These are phyloP conservation scores for Cataglyphis altisquamis DNA, from an alignment of 2,888 invertebrate species.

Conservation along the genomic window DNA sequence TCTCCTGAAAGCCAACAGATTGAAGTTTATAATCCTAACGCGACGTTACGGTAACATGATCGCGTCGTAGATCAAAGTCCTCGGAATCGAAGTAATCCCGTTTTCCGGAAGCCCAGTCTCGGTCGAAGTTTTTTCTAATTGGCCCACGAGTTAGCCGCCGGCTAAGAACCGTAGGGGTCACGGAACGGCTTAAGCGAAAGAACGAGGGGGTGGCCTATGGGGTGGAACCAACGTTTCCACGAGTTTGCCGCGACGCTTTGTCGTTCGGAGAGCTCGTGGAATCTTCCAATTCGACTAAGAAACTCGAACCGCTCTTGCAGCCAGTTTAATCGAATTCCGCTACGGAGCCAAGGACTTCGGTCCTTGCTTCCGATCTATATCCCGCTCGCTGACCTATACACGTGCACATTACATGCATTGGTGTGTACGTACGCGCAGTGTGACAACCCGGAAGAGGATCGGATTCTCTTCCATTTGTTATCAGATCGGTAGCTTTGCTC, in stretches of 20 bases:
- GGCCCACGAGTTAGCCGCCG: conserved; percentile 54
- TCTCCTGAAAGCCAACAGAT: conserved; percentile 47
- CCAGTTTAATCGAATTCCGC: conserved; percentile 82
- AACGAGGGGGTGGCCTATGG: conserved; percentile 8
- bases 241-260: conserved; percentile 57
- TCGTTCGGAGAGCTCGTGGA: conserved; percentile 66
- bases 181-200: conserved; percentile 58
- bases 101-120: conserved; percentile 34
- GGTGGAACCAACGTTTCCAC: conserved; percentile 62
- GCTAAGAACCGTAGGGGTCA: conserved; percentile 48
- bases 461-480: conserved; percentile 48
- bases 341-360: conserved; percentile 66
- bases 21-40: conserved; percentile 77
- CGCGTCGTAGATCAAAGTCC: conserved; percentile 67
- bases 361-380: conserved; percentile 63
- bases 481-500: conserved; percentile 46
- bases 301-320: conserved; percentile 74
- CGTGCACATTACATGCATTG: conserved; percentile 14
- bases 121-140: conserved; percentile 76
- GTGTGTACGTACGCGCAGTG: conserved; percentile 26
- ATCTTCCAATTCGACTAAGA: conserved; percentile 80
- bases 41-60: conserved; percentile 66
- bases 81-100: conserved; percentile 76
- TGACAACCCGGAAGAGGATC: conserved; percentile 37
- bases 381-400: conserved; percentile 23